Conservation (phyloP, 2,888 invertebrate genomes). For the Venustoraphidia nigricollis region DNA sequence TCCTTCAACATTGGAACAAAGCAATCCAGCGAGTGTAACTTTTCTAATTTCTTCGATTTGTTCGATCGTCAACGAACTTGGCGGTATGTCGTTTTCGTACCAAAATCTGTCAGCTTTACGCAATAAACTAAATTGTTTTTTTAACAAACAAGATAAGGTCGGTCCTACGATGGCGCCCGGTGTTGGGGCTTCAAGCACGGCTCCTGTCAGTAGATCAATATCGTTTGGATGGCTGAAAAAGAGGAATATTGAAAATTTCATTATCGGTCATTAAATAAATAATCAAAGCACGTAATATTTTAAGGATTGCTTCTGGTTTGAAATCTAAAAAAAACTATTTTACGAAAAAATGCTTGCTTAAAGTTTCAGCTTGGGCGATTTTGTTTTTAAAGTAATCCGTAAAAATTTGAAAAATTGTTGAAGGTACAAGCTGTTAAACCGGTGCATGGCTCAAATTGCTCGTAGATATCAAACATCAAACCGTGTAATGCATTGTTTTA, state of each 20-base stretch:
- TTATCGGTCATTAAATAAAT: too few species aligned
- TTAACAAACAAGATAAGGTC: slow-evolving; percentile 76
- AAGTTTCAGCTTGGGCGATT: slow-evolving; percentile 1
- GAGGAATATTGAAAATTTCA: background rate
- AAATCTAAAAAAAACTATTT: slow-evolving; percentile 7
- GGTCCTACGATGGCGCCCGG: slow-evolving; percentile 75
- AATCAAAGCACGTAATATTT: too few species aligned
- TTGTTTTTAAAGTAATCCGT: background rate
- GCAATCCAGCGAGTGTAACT: slow-evolving; percentile 59
- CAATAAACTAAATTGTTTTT: slow-evolving; percentile 65
- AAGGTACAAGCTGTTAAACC: too few species aligned
- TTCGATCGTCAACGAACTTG: slow-evolving; percentile 60
- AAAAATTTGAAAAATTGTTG: too few species aligned
- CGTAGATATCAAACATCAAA: too few species aligned
- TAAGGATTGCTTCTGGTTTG: background rate
- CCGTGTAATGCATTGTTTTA: too few species aligned
- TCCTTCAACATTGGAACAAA: slow-evolving; percentile 60
- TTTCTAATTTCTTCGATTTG: slow-evolving; percentile 71
- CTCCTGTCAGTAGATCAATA: slow-evolving; percentile 73
- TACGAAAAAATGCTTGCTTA: background rate
- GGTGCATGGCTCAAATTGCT: too few species aligned
- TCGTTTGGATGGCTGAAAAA: slow-evolving; percentile 48
- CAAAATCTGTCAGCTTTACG: slow-evolving; percentile 84
- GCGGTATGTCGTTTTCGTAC: slow-evolving; percentile 90
- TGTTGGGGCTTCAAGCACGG: slow-evolving; percentile 61